Percentiles rank a stretch among this genome's conserved stretches.
Evolutionary conservation across 2,797 vertebrate genomes (phyloP).

Genomic region (Momotus momota): DNA sequence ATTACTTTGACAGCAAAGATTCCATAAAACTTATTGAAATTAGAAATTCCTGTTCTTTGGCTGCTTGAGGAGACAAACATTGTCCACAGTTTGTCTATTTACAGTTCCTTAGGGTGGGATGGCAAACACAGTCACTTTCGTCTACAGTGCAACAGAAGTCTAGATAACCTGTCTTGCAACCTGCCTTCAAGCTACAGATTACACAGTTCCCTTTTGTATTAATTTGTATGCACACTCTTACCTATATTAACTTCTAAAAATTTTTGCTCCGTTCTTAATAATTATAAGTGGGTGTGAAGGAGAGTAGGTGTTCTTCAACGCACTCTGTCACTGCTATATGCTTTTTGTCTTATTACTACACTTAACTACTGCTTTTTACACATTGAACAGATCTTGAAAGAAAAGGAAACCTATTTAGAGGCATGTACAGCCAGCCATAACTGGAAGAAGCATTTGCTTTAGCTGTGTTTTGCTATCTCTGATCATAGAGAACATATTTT

Average conservation of each 20-base stretch:
- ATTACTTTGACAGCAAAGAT: neutral
- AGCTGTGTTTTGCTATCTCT: neutral
- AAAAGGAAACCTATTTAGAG: neutral
- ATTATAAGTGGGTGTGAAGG: neutral
- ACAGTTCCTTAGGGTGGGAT: neutral
- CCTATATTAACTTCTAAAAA: neutral
- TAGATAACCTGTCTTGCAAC: neutral
- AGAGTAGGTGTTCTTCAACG: neutral
- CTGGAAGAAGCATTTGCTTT: neutral
- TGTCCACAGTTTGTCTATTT: neutral
- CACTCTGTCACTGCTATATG: neutral
- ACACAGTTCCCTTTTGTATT: neutral
- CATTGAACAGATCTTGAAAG: neutral
- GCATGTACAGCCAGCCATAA: rapidly evolving
- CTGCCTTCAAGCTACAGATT: neutral
- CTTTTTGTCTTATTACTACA: neutral
- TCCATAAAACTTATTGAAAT: neutral
- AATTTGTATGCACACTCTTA: neutral
- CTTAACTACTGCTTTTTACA: neutral
- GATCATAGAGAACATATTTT: neutral
- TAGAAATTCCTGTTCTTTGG: neutral
- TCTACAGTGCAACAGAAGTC: neutral
- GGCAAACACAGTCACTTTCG: neutral
- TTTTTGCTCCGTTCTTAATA: neutral
- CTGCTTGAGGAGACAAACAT: neutral